Evolutionary conservation across 2,797 vertebrate genomes (phyloP).

Genomic region (Urocyon cinereoargenteus): DNA sequence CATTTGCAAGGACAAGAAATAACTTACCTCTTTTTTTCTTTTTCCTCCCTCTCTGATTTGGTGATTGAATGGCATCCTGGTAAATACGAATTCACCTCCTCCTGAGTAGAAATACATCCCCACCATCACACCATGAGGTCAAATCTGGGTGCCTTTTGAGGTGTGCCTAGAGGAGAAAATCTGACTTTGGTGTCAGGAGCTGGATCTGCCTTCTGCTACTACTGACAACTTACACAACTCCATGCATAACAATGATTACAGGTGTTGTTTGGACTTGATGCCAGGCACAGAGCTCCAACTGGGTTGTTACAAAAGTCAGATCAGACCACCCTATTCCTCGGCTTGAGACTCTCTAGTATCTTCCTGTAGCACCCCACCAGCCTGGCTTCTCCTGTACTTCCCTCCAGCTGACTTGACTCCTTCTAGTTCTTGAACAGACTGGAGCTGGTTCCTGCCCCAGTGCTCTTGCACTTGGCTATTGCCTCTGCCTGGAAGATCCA

Average conservation of each 20-base stretch:
- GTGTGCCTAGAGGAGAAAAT: rapidly evolving
- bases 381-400: background rate
- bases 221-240: rapidly evolving
- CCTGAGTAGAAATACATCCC: background rate
- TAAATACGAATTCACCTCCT: background rate
- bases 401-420: background rate
- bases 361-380: background rate
- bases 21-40: background rate
- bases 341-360: background rate
- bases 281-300: background rate
- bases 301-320: background rate
- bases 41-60: background rate
- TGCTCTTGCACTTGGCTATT: background rate
- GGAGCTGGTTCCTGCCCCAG: background rate
- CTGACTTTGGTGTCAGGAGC: background rate
- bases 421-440: background rate
- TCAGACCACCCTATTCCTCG: background rate
- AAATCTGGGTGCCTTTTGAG: background rate
- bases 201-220: background rate
- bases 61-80: background rate
- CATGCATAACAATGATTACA: rapidly evolving
- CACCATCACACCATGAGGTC: rapidly evolving
- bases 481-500: background rate
- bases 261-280: background rate
- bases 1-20: background rate